Evolutionary conservation across 1,140 invertebrate genomes (phyloP).

Genomic region (Tigriopus japonicus): DNA sequence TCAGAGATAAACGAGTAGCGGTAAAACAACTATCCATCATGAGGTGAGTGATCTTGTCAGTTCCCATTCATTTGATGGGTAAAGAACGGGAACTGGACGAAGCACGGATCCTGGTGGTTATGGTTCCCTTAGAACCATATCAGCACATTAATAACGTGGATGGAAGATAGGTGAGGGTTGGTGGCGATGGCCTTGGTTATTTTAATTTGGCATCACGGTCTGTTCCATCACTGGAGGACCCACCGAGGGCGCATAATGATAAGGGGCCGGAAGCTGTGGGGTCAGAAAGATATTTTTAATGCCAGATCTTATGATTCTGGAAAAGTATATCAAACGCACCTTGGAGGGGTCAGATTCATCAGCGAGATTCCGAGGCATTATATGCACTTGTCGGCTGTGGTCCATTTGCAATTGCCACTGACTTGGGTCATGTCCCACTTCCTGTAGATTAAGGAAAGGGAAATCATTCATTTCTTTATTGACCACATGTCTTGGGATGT

Average conservation of each 20-base stretch:
- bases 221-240: constrained; percentile 6
- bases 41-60: neutral
- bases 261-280: neutral
- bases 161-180: too few relatives aligned
- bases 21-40: neutral
- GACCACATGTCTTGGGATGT: neutral
- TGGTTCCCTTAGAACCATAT: too few relatives aligned
- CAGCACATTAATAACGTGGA: too few relatives aligned
- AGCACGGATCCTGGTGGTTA: too few relatives aligned
- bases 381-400: constrained; percentile 13
- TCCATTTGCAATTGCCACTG: constrained; percentile 13
- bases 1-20: neutral
- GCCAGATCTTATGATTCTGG: too few relatives aligned
- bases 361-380: constrained; percentile 3
- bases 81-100: too few relatives aligned
- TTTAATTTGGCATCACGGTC: too few relatives aligned
- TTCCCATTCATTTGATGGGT: neutral
- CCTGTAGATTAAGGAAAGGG: neutral
- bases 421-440: constrained; percentile 10
- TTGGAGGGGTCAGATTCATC: constrained; percentile 3
- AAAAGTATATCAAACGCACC: neutral
- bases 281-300: neutral
- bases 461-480: neutral
- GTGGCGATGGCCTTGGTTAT: too few relatives aligned
- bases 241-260: constrained; percentile 7